Conservation (phyloP, 1,140 invertebrate genomes). For the Neodiprion lecontei region DNA sequence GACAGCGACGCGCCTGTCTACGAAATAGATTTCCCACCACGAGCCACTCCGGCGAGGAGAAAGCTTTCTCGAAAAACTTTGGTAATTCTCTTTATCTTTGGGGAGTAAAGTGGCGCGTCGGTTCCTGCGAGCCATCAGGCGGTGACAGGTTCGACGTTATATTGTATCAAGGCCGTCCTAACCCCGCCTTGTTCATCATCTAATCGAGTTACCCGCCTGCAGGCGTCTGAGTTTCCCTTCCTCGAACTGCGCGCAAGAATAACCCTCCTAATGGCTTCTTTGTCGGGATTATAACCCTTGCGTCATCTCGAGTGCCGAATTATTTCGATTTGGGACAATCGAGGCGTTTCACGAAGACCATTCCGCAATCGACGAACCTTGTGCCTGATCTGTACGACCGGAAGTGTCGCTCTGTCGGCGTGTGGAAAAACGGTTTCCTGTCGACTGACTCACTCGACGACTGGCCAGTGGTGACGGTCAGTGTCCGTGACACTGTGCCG, state of each 20-base stretch:
- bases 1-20: no score
- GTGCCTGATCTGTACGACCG: conserved; percentile 42
- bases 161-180: neutral
- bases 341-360: conserved; percentile 34
- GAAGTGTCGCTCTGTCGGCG: conserved; percentile 32
- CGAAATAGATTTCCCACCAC: no score
- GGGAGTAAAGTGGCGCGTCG: neutral
- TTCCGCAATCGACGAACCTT: conserved; percentile 35
- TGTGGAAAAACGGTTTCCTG: conserved; percentile 50
- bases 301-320: neutral
- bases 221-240: neutral
- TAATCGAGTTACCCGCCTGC: neutral
- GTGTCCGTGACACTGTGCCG: neutral
- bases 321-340: conserved; percentile 20
- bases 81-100: no score
- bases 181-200: neutral
- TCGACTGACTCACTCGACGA: conserved; percentile 44
- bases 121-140: neutral
- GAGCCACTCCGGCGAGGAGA: no score
- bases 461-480: neutral
- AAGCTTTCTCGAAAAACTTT: no score
- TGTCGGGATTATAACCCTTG: neutral
- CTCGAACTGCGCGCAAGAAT: neutral
- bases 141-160: neutral
- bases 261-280: neutral